A percentile compares a stretch with the other conserved stretches of the same genome.
Conservation (phyloP, 2,113 vertebrate genomes). For the Helogale parvula region DNA sequence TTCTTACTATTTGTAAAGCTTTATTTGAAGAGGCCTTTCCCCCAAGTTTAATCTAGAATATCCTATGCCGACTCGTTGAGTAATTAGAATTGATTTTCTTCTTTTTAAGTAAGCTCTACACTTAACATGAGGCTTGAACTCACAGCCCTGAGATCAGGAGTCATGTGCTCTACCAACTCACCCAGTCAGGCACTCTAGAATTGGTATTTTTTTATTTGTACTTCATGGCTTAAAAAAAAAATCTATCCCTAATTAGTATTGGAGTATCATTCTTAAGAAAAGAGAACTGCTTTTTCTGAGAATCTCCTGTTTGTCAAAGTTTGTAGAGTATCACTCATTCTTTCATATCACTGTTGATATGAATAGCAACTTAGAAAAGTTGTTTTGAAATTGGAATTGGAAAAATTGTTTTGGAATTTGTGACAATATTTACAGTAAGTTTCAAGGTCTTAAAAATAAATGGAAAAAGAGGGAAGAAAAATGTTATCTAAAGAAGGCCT, state of each 20-base stretch:
- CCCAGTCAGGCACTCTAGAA: neutral
- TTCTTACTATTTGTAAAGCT: neutral
- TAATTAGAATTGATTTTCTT: neutral
- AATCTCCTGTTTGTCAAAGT: neutral
- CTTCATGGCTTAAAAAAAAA: neutral
- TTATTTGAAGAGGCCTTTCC: slow-evolving; percentile 4
- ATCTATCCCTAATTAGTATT: neutral
- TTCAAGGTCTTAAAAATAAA: slow-evolving; percentile 35
- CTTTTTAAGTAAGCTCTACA: neutral
- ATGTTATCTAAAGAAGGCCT: neutral
- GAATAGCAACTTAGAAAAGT: neutral
- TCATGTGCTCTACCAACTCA: neutral
- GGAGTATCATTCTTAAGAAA: neutral
- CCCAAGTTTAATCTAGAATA: neutral
- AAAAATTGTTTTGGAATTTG: slow-evolving; percentile 33
- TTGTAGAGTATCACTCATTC: neutral
- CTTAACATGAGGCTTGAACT: neutral
- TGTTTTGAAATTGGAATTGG: neutral
- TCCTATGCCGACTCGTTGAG: neutral
- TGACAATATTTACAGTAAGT: neutral
- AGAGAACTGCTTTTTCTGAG: slow-evolving; percentile 15
- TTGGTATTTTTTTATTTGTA: neutral
- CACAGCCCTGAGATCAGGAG: neutral
- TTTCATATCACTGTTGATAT: slow-evolving; percentile 6
- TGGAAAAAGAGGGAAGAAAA: neutral